Conservation (phyloP, 2,113 vertebrate species). For the Epinephelus moara region DNA sequence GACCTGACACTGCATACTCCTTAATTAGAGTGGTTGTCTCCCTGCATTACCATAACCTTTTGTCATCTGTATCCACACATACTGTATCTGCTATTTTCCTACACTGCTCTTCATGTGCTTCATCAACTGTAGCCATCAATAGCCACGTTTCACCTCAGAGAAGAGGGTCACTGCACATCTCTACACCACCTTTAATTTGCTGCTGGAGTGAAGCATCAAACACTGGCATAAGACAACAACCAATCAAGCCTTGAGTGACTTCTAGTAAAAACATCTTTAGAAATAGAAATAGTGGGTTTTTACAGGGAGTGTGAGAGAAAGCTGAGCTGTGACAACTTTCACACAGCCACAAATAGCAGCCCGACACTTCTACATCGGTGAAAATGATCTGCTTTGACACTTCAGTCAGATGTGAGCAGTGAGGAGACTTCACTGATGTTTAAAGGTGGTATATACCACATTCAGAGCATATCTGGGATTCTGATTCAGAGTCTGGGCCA, state of each 20-base stretch:
- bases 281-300: slow-evolving; percentile 14
- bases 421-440: slow-evolving; percentile 9
- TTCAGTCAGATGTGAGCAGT: slow-evolving; percentile 20
- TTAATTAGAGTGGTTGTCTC: background rate
- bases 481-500: no score
- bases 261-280: background rate
- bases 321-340: slow-evolving; percentile 17
- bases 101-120: background rate
- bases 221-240: background rate
- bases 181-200: slow-evolving; percentile 5
- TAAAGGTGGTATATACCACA: background rate
- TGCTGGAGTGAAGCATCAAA: background rate
- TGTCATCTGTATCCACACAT: background rate
- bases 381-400: slow-evolving; percentile 56
- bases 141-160: slow-evolving; percentile 10
- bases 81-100: background rate
- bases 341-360: slow-evolving; percentile 20
- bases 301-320: slow-evolving; percentile 17
- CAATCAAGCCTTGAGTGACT: background rate
- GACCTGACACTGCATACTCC: background rate
- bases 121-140: background rate
- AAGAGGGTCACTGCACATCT: slow-evolving; percentile 13
- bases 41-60: background rate
- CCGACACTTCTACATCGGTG: slow-evolving; percentile 30
- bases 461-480: no score